Percentiles rank a stretch among this genome's conserved stretches.
Evolutionary conservation across 2,113 vertebrate genomes (phyloP).

Genomic region (Poeciliopsis occidentalis): DNA sequence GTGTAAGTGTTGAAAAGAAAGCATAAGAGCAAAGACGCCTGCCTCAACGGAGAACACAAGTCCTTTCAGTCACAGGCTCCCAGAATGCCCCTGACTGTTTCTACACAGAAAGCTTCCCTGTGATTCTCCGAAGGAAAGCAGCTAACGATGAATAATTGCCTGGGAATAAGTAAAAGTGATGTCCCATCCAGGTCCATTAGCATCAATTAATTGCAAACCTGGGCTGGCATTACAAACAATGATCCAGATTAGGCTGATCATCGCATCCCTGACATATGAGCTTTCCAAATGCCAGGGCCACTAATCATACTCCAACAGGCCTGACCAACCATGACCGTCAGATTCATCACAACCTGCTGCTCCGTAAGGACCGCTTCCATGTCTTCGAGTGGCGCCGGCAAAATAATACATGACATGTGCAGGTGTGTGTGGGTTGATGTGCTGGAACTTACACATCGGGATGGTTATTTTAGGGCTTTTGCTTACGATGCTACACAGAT

Average conservation of each 20-base stretch:
- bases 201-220: constrained; percentile 65
- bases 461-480: neutral
- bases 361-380: constrained; percentile 37
- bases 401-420: constrained; percentile 2
- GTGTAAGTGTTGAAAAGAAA: constrained; percentile 59
- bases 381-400: constrained; percentile 24
- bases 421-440: neutral
- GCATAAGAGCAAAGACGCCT: constrained; percentile 50
- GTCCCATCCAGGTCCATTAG: constrained; percentile 68
- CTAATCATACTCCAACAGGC: constrained; percentile 69
- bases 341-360: constrained; percentile 55
- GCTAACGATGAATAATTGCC: constrained; percentile 66
- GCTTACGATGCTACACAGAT: neutral
- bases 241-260: constrained; percentile 75
- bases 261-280: constrained; percentile 65
- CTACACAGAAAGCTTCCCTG: constrained; percentile 13
- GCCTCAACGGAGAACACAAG: neutral
- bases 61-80: constrained; percentile 2
- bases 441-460: neutral
- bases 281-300: constrained; percentile 70
- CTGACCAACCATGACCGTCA: constrained; percentile 46
- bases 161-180: constrained; percentile 59
- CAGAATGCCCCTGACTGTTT: constrained; percentile 14
- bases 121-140: constrained; percentile 45
- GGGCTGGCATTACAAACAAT: constrained; percentile 65